A percentile compares a stretch with the other conserved stretches of the same genome.
These are phyloP conservation scores for Anthopleura xanthogrammica DNA, from an alignment of 92 coral and sea anemone genomes.

Conservation along the genomic window DNA sequence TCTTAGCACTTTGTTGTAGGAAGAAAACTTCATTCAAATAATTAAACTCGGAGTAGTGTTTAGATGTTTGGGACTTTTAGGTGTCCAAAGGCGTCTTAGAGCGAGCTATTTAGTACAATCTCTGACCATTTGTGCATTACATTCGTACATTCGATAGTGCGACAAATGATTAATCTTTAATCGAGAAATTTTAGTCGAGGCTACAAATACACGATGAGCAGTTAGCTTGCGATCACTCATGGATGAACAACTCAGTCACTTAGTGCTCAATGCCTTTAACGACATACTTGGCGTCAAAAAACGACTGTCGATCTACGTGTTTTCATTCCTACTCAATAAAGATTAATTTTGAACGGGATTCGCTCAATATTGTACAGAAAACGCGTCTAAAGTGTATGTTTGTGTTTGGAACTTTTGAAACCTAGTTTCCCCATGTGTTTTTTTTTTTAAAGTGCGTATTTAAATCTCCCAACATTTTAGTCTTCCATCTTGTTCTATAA, in stretches of 20 bases:
- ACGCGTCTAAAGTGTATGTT: background rate
- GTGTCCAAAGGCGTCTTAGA: background rate
- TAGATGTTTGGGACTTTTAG: background rate
- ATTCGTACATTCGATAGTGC: background rate
- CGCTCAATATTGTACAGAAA: background rate
- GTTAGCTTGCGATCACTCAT: background rate
- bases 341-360: conserved; percentile 3
- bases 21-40: background rate
- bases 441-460: background rate
- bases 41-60: background rate
- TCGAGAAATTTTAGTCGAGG: background rate
- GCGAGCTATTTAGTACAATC: background rate
- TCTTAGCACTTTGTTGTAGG: conserved; percentile 1
- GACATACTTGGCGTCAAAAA: conserved; percentile 1
- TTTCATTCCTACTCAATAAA: conserved; percentile 5
- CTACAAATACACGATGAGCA: background rate
- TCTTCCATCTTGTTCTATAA: background rate
- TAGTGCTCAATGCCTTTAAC: background rate
- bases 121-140: background rate
- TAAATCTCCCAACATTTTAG: background rate
- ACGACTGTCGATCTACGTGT: background rate
- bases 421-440: background rate
- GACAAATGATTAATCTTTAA: conserved; percentile 6
- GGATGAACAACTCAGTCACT: conserved; percentile 1
- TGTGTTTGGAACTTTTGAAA: background rate